Evolutionary conservation across 2,888 invertebrate species (phyloP), one percentile per base, ranked within the genome.

Genomic region (Hetaerina titia): DNA sequence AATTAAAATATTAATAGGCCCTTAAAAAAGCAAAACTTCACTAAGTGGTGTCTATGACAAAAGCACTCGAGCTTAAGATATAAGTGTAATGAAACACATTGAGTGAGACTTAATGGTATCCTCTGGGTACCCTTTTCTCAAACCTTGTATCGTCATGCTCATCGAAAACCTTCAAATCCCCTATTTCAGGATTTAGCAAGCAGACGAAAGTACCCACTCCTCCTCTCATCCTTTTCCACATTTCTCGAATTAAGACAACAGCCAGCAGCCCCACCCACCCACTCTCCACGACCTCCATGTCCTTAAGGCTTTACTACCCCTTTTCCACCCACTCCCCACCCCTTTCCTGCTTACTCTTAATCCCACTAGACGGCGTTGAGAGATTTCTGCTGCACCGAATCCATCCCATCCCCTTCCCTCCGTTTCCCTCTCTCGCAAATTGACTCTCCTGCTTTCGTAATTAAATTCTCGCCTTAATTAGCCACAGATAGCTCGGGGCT

Each of bases 391-490:
- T 81, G 81, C 81, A 81, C 11, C 81, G 81, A 81, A 81, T 81
- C 31, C 81, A 81, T 22, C 81, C 81, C 90, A 31, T 60, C 90
- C 56, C 22, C 57, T 89, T n/a, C 63, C 63, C 63, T 63, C 88
- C 45, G 45, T 45, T 45, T 4, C 88, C 22, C 88, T 88, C 64
- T n/a, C 90, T 90, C 90, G 92, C 92, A 92, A 92, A 92, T 92
- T 92, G 92, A 92, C 92, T 92, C 74, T 92, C 92, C 69, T 92
- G 69, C 90, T 64, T 22, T 69, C 92, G 92, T 92, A 92, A 92
- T 92, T 92, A 92, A 92, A 92, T 92, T 92, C 92, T 69, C 92
- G 92, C 92, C 92, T 92, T 92, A 92, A 92, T 92, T 92, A 92
- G 92, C 92, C 74, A 92, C 92, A 74, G 90, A 90, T 90, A 90